Evolutionary conservation across 1,140 invertebrate genomes (phyloP).

Genomic region (Rhizoglyphus robini): DNA sequence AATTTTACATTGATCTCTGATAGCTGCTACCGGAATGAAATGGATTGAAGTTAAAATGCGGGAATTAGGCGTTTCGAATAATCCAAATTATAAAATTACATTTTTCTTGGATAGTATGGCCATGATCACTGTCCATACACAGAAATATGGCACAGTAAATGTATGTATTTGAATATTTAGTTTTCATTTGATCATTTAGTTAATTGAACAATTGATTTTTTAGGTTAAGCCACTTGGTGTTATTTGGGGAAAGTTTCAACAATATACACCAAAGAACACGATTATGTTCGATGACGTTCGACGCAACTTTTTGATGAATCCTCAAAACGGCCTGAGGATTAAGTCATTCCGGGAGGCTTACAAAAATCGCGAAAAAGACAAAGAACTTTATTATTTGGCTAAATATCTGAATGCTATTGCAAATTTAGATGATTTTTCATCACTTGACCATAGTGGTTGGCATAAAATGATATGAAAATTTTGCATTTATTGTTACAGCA

Average conservation of each 20-base stretch:
- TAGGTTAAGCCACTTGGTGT: conserved; percentile 88
- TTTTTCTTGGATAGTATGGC: conserved; percentile 79
- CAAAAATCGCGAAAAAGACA: conserved; percentile 64
- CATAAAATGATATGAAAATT: conserved; percentile 36
- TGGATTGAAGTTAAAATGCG: conserved; percentile 98
- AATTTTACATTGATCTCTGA: not conserved
- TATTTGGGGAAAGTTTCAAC: conserved; percentile 87
- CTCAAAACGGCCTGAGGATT: conserved; percentile 75
- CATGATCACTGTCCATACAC: conserved; percentile 84
- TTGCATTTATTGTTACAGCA: no score
- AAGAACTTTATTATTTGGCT: conserved; percentile 64
- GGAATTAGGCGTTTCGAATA: conserved; percentile 62
- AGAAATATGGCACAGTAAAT: conserved; percentile 76
- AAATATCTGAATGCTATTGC: conserved; percentile 63
- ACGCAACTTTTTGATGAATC: conserved; percentile 95
- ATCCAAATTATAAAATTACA: conserved; percentile 77
- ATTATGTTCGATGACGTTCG: conserved; percentile 98
- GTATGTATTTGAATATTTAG: conserved; percentile 39
- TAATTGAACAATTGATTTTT: conserved; percentile 32
- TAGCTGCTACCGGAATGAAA: conserved; percentile 94
- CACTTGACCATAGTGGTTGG: conserved; percentile 79
- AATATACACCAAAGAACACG: conserved; percentile 77
- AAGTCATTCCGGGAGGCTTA: conserved; percentile 78
- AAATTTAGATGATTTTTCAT: conserved; percentile 61
- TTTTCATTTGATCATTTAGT: no score